Base-by-base conservation (phyloP, 2,797 vertebrate species). In the Sebastiscus albofasciatus region DNA sequence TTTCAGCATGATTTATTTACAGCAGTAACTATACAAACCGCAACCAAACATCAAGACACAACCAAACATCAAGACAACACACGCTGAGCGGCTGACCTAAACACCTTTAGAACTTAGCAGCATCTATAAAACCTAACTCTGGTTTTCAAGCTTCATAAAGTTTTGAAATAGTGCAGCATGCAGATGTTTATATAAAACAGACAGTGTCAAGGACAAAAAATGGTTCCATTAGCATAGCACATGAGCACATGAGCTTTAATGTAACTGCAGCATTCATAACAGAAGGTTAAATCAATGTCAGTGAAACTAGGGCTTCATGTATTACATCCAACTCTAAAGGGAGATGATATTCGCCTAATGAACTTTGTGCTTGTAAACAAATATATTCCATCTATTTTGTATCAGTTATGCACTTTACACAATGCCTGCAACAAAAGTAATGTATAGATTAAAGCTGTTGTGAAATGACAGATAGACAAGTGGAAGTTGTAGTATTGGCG, bases 1-100 rank as follows among this genome's bases (percentile, higher is more conserved):
- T 56, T 62, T 68, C 5, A 70, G 52, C 29, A 22, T 62, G 5
- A 54, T 92, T 90, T 93, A 94, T 92, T 92, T 93, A 93, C 87
- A 90, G 68, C n/a, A 77, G 22, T 13, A 83, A 73, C 26, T 60
- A 65, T 34, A 85, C 46, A 85, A 82, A 72, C 79, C 33, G 1
- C 26, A 82, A 73, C 49, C 42, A 55, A 10, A 10, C 29, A 65
- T n/a, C 8, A 70, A 60, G 20, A 60, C 26, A 49, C 26, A 82
- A 73, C 49, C 42, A 55, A 10, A 10, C 29, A 65, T n/a, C 8
- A 70, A 60, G 20, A 60, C 26, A 49, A 68, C 31, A 77, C 13
- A 73, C 8, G n/a, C 54, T 46, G 20, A 79, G 64, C 29, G 39
- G 26, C 49, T 60, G 24, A 59, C 68, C 72, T 71, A 67, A 55